Conservation (phyloP, 1,140 invertebrate genomes). For the Cyrtorhinus lividipennis region DNA sequence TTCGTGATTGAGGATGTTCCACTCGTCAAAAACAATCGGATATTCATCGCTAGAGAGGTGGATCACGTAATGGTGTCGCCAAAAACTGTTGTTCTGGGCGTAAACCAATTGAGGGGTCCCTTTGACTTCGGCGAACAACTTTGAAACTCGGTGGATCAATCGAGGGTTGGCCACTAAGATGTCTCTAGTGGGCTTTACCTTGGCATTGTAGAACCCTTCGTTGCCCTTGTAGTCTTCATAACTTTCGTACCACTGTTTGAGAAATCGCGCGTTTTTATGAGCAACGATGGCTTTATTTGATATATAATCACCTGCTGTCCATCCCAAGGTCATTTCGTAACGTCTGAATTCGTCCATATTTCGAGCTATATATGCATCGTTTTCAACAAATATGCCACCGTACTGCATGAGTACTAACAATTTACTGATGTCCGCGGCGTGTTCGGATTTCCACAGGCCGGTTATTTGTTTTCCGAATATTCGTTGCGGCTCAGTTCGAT, state of each 20-base stretch:
- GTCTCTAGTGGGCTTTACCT: slow-evolving; percentile 24
- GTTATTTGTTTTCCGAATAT: slow-evolving; percentile 24
- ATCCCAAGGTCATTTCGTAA: slow-evolving; percentile 32
- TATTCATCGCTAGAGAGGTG: too few species aligned
- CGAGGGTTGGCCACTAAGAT: slow-evolving; percentile 25
- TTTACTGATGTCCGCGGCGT: slow-evolving; percentile 19
- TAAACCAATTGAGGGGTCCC: too few species aligned
- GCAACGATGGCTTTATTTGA: slow-evolving; percentile 26
- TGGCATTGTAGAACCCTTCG: slow-evolving; percentile 29
- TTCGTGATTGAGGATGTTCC: too few species aligned
- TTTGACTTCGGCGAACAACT: too few species aligned
- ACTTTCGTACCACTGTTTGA: slow-evolving; percentile 26
- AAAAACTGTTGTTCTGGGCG: too few species aligned
- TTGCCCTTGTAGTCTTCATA: slow-evolving; percentile 26
- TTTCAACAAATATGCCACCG: slow-evolving; percentile 24
- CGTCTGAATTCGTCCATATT: slow-evolving; percentile 20
- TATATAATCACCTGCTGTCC: slow-evolving; percentile 25
- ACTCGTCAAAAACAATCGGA: too few species aligned
- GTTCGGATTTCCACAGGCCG: neutral
- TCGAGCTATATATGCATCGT: slow-evolving; percentile 20
- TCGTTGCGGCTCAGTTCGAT: slow-evolving; percentile 20
- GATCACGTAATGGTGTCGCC: too few species aligned
- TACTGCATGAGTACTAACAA: slow-evolving; percentile 20
- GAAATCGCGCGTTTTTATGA: slow-evolving; percentile 28
- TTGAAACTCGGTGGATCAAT: slow-evolving; percentile 25